phyloP scores from a whole-genome alignment of 2,797 vertebrate genomes.

The Lacerta viridis region DNA sequence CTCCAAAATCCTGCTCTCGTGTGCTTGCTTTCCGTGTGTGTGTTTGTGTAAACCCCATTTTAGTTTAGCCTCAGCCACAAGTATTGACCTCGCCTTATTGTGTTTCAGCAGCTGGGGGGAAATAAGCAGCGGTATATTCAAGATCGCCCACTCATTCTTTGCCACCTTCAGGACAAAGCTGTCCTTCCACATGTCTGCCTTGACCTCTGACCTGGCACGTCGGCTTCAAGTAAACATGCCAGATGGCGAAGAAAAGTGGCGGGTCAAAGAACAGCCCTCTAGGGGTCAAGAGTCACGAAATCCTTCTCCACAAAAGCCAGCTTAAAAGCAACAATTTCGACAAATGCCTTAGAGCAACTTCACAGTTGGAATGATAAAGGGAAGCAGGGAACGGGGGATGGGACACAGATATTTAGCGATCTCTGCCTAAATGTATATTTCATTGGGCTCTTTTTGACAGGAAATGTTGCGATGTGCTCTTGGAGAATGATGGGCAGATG shows the following conservation, averaged over 20 bases:
- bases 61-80: conserved; percentile 65
- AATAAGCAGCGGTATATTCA: conserved; percentile 66
- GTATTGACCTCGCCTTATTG: conserved; percentile 67
- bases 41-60: conserved; percentile 16
- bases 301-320: conserved; percentile 76
- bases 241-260: conserved; percentile 84
- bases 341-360: conserved; percentile 71
- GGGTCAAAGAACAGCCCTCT: conserved; percentile 79
- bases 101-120: conserved; percentile 68
- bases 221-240: conserved; percentile 85
- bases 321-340: conserved; percentile 79
- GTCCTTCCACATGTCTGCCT: conserved; percentile 80
- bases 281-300: conserved; percentile 75
- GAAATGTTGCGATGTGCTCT: conserved; percentile 59
- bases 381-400: conserved; percentile 30
- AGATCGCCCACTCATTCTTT: conserved; percentile 70
- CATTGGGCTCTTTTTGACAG: conserved; percentile 57
- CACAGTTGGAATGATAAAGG: conserved; percentile 37
- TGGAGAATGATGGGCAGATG: conserved; percentile 74
- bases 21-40: conserved; percentile 49
- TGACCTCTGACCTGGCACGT: conserved; percentile 81
- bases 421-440: conserved; percentile 59
- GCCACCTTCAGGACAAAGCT: conserved; percentile 77
- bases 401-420: conserved; percentile 65
- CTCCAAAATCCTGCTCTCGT: conserved; percentile 31